A percentile compares a stretch with the other conserved stretches of the same genome.
Conservation (phyloP, 2,113 vertebrate species). For the Colius striatus region DNA sequence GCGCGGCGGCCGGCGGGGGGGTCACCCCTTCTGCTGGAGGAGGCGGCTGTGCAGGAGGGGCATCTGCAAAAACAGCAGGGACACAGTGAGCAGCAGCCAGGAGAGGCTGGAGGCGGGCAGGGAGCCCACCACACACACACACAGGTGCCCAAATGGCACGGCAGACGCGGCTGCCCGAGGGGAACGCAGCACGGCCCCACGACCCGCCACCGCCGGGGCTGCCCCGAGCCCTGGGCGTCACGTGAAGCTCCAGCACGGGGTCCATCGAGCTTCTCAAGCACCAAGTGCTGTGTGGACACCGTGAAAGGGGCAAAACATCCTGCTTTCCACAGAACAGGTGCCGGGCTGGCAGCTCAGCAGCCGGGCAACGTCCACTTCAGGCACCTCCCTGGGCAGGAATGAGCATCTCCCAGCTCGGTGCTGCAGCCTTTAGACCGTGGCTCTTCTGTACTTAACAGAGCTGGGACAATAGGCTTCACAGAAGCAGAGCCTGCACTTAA, state of each 20-base stretch:
- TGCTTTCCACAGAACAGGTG: background rate
- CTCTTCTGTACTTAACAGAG: background rate
- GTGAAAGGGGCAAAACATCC: fast-evolving
- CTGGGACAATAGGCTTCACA: background rate
- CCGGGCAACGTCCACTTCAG: background rate
- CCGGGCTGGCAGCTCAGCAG: background rate
- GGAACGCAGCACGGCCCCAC: background rate
- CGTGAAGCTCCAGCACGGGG: background rate
- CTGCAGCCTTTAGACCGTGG: fast-evolving
- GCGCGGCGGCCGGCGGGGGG: slow-evolving; percentile 77
- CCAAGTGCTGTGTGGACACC: fast-evolving
- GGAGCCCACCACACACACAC: fast-evolving
- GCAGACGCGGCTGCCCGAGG: fast-evolving
- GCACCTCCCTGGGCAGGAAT: background rate
- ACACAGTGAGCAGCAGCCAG: background rate
- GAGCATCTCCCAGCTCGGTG: background rate
- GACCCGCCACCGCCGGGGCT: fast-evolving
- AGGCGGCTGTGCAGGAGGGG: slow-evolving; percentile 66
- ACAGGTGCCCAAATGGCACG: fast-evolving
- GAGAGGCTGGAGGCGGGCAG: fast-evolving
- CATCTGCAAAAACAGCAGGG: slow-evolving; percentile 52
- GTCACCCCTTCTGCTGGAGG: slow-evolving; percentile 83
- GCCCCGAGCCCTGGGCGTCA: background rate
- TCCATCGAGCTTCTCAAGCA: fast-evolving
- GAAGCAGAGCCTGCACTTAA: background rate